Evolutionary conservation across 2,888 invertebrate species (phyloP), one percentile per base, ranked within the genome.

Genomic region (Eledona agricola): DNA sequence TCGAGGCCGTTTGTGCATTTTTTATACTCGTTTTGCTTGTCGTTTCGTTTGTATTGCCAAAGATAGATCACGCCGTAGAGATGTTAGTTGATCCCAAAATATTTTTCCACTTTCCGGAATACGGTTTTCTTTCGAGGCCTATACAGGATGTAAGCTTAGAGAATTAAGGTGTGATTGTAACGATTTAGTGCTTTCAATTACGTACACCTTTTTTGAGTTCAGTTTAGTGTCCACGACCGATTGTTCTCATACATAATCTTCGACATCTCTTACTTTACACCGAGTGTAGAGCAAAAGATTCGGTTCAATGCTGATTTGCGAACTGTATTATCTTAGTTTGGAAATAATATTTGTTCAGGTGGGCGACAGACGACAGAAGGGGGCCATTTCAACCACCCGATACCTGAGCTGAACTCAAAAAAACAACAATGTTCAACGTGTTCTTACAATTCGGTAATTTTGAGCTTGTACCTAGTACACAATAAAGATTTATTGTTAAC

Each of bases 401-500:
- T 38, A 47, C 42, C 46, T 51, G 43, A 51, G 49, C 61, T 60
- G 65, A 60, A 65, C 64, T 64, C 65, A 62, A 66, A 62, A 58
- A 59, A 59, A 57, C 38, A 54, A 60, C n/a, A 51, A 54, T 54
- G 47, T 38, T 38, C 35, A 59, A 59, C 57, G 59, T 60, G 58
- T 52, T 59, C 60, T 58, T 28, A 54, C 38, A 56, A 57, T 51
- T 50, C 50, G 57, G 58, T 37, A 53, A 60, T 56, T 61, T 62
- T 64, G 68, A 70, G 68, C 68, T 70, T 68, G 71, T 69, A 69
- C 63, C 65, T 66, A 70, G 69, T 67, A 69, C 66, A 65, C 66
- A 65, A 69, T 47, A 59, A 63, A 56, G 57, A 62, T 69, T 71
- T 64, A 63, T 73, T 76, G 74, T 76, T 75, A 73, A 72, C 72